Percentiles rank a stretch among this genome's conserved stretches.
These are phyloP conservation scores for Ornithorhynchus anatinus DNA, from an alignment of 2,113 vertebrate genomes.

Conservation along the genomic window DNA sequence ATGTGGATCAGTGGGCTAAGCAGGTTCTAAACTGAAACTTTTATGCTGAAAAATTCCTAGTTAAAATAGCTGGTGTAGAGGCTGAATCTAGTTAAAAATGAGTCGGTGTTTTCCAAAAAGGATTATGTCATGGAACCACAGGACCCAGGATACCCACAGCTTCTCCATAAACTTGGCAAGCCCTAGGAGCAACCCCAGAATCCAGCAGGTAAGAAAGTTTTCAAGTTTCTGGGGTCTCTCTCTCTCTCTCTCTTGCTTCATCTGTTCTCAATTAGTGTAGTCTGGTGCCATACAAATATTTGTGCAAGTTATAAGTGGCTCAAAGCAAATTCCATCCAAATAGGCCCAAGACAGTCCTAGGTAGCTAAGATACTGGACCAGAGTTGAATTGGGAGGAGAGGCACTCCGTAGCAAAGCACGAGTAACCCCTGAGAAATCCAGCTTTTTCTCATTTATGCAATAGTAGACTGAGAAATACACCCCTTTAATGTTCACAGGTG, in stretches of 20 bases:
- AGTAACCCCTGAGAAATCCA: too few species aligned
- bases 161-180: neutral
- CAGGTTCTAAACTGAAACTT: neutral
- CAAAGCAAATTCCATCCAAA: too few species aligned
- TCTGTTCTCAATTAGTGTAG: too few species aligned
- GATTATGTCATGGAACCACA: neutral
- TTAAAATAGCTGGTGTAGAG: neutral
- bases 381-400: too few species aligned
- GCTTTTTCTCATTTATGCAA: too few species aligned
- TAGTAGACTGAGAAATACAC: too few species aligned
- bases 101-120: neutral
- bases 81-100: neutral
- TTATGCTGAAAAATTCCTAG: neutral
- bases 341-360: too few species aligned
- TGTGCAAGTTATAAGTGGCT: too few species aligned
- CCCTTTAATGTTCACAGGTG: rapidly evolving
- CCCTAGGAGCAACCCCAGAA: neutral
- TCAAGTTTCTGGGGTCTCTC: neutral
- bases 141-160: neutral
- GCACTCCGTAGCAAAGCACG: too few species aligned
- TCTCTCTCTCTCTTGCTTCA: neutral
- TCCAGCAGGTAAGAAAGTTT: neutral
- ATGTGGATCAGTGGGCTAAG: neutral
- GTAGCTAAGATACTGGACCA: too few species aligned
- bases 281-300: too few species aligned